Evolutionary conservation across 2,888 invertebrate genomes (phyloP), one percentile per base, ranked within the genome.

Genomic region (Prionchulus punctatus): DNA sequence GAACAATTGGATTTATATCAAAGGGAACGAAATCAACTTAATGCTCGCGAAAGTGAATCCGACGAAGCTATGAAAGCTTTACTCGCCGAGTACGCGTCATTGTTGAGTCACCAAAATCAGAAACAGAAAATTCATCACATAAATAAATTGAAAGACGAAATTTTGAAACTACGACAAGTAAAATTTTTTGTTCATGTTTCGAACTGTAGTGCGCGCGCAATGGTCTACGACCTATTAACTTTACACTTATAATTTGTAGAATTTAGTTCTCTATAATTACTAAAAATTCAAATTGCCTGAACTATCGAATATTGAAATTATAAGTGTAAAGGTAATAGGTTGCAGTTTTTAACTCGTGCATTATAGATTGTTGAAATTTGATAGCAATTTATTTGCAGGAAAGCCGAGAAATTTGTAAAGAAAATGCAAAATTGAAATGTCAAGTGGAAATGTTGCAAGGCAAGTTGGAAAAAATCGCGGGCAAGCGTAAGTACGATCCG

Each of bases 61-160:
- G 45, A 45, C 4, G 12, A n/a, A 23, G 7, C 7, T 7, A 7
- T 45, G 4, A 45, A 45, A 23, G 23, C 12, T n/a, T 45, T 45
- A 23, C 7, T 45, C 18, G 45, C 12, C 23, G 4, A 80, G 62
- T 80, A 80, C 65, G 78, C 79, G 1, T 76, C 78, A 58, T 67
- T 79, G 53, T 69, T 81, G n/a, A 80, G 80, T 0, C 80, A 81
- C 63, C 79, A 80, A 61, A 82, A 81, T 67, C 78, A 79, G 60
- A 79, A 77, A 62, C 81, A 81, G 67, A 81, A 79, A 67, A 79
- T 81, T 52, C 79, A 79, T 57, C 79, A 81, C 63, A 63, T 75
- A 21, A 62, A 67, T 31, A 71, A 72, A 59, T 62, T 75, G 43
- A 72, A 72, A 59, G 67, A 71, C 30, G 72, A 73, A 59, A 70